These are phyloP conservation scores for Torymus aiolomorphi DNA, from an alignment of 2,888 invertebrate species.

Conservation along the genomic window DNA sequence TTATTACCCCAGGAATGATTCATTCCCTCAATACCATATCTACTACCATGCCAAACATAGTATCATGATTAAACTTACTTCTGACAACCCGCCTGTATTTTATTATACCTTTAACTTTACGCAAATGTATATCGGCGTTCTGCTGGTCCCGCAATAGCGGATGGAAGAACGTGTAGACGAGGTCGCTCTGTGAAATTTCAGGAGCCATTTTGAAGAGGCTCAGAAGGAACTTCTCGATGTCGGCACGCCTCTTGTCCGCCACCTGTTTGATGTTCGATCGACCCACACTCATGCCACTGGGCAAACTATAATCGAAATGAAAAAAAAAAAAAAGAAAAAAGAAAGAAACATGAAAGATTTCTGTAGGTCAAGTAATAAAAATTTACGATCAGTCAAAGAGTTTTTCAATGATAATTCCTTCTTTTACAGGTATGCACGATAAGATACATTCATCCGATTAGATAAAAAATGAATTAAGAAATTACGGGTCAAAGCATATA, in stretches of 20 bases:
- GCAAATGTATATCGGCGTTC: slow-evolving; percentile 87
- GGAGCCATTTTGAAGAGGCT: slow-evolving; percentile 91
- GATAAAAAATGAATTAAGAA: slow-evolving; percentile 46
- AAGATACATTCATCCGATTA: slow-evolving; percentile 57
- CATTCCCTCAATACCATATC: too few relatives aligned
- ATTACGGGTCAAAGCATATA: slow-evolving; percentile 16
- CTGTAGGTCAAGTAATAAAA: background rate
- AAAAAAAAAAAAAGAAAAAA: too few relatives aligned
- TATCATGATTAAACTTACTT: too few relatives aligned
- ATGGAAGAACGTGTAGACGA: slow-evolving; percentile 99
- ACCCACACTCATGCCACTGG: slow-evolving; percentile 88
- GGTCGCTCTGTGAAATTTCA: slow-evolving; percentile 95
- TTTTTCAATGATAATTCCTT: slow-evolving; percentile 27
- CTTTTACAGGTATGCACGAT: slow-evolving; percentile 22
- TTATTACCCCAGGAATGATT: too few relatives aligned
- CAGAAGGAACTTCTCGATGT: slow-evolving; percentile 91
- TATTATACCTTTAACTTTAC: slow-evolving; percentile 84
- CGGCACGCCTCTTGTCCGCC: slow-evolving; percentile 92
- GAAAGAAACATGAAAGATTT: too few relatives aligned
- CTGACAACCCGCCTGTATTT: background rate
- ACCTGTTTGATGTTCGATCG: slow-evolving; percentile 96
- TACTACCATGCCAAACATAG: too few relatives aligned
- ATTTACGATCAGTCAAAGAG: background rate
- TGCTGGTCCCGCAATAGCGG: slow-evolving; percentile 95
- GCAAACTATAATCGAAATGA: slow-evolving; percentile 77